Base-by-base conservation (phyloP, 2,113 vertebrate species). In the Corythornis madagascariensis region DNA sequence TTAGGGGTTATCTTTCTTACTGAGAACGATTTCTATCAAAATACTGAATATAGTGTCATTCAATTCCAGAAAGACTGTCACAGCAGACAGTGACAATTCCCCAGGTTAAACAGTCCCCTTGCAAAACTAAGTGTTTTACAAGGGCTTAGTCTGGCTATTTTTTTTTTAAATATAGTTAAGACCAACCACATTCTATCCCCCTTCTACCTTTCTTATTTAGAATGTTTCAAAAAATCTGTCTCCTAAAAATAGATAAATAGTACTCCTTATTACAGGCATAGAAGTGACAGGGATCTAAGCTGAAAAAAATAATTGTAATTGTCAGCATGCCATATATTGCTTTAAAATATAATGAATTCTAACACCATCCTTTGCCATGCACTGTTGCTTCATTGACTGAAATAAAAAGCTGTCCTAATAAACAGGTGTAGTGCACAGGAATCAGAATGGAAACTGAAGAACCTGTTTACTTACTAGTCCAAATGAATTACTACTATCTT, bases 331-430 rank as follows among this genome's bases (percentile, higher is more conserved):
- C 71, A 70, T 22, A 42, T 13, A 85, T 73, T 2, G 0, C 55
- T 92, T 71, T 60, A 83, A 79, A 96, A 77, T 48, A 31, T 12
- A 85, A 86, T 20, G 6, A 89, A 57, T 89, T 89, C 56, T 50
- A 91, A 86, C 52, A 56, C 53, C 6, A 28, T 40, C 64, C 45
- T 89, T 85, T 83, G 60, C 35, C 24, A 24, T n/a, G 47, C n/a
- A 56, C 63, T 89, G 26, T 52, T 79, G 55, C 25, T 89, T 80
- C 40, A 47, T 0, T 64, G 43, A n/a, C 56, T 38, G 50, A 93
- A 83, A 89, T 48, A 81, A 78, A 82, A 86, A 67, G 18, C 52
- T 52, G 29, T 43, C 59, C 29, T 70, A 42, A 66, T 73, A 85
- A 56, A 16, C 16, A 64, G 31, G 2, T 79, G 35, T 43, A 69